Base-by-base conservation (phyloP, 2,888 invertebrate species). In the Drosophila rubida region DNA sequence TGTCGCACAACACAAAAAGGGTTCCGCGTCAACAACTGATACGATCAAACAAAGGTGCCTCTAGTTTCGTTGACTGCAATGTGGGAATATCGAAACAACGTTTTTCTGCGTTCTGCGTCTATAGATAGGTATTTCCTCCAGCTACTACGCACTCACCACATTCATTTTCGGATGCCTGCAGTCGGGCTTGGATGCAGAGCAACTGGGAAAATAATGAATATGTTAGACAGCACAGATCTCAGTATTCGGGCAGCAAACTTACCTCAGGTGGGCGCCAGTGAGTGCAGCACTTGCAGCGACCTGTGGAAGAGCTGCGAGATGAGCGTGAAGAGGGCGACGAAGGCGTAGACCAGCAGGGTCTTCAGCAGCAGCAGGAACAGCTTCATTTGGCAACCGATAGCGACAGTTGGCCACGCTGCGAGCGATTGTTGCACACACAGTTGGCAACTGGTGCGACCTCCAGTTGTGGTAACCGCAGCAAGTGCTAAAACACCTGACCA, bases 241-340 rank as follows among this genome's bases (percentile, higher is more conserved):
- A n/a, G n/a, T n/a, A n/a, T n/a, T n/a, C n/a, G n/a, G n/a, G n/a
- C n/a, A n/a, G n/a, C n/a, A n/a, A n/a, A n/a, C n/a, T n/a, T n/a
- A n/a, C n/a, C n/a, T n/a, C n/a, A n/a, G n/a, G 13, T 14, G 22
- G 44, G 39, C 8, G 39, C 46, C 45, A 67, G 30, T 1, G 50
- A 27, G 22, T 46, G 58, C 39, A 66, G 19, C 50, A 77, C 69
- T 48, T 82, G 68, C 19, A 83, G 57, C 9, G 76, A 69, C 4
- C 69, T 65, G 27, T 73, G 66, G 16, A 78, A 51, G n/a, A 83
- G 58, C n/a, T 74, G 72, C 7, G 66, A 65, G 50, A 89, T 42
- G 45, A 88, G 25, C 3, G 68, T 62, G 7, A 79, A 83, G 11
- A 83, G 11, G 32, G 65, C n/a, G 2, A 88, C 83, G 37, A 88